Conservation (phyloP, 2,113 vertebrate genomes). For the mouse (Mus musculus) region GRCm39 chr6:86777501-86778000, state of each 20-base stretch:
- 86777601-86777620: slow-evolving; percentile 35
- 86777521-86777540: neutral
- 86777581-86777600: slow-evolving; percentile 53
- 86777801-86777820: neutral
- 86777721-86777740: slow-evolving; percentile 65
- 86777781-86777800: neutral
- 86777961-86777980: neutral
- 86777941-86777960: accelerated
- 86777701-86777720: slow-evolving; percentile 41
- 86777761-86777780: slow-evolving; percentile 27
- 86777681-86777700: slow-evolving; percentile 58
- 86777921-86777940: too few relatives aligned
- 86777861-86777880: neutral
- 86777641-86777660: slow-evolving; percentile 50
- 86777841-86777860: neutral
- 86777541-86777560: slow-evolving; percentile 29
- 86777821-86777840: neutral
- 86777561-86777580: slow-evolving; percentile 8
- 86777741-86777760: neutral
- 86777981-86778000: neutral
- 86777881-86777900: neutral
- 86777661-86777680: slow-evolving; percentile 71
- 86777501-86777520: slow-evolving; percentile 30
- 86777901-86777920: neutral
- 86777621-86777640: slow-evolving; percentile 45